A percentile compares a stretch with the other conserved stretches of the same genome.
Conservation (phyloP, 2,888 invertebrate genomes). For the Drosophila putrida region DNA sequence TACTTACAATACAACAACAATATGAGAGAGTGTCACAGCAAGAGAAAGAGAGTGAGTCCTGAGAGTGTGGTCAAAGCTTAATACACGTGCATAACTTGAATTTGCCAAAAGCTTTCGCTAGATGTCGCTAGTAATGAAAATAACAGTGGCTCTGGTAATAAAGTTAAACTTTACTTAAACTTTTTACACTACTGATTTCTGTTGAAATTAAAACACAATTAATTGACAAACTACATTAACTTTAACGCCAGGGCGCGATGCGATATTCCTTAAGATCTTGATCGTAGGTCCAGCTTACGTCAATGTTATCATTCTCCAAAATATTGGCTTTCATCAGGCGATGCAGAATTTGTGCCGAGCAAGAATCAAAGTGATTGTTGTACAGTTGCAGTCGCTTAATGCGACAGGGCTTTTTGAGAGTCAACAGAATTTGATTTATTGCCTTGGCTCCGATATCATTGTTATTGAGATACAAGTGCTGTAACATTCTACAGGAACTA, state of each 20-base stretch:
- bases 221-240: neutral
- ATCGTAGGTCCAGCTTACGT: constrained; percentile 75
- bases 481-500: constrained; percentile 65
- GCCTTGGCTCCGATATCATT: constrained; percentile 74
- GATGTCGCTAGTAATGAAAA: constrained; percentile 36
- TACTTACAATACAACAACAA: constrained; percentile 26
- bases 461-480: constrained; percentile 72
- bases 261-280: constrained; percentile 68
- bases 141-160: neutral
- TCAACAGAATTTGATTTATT: constrained; percentile 72
- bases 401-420: constrained; percentile 77
- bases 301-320: constrained; percentile 65
- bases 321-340: constrained; percentile 74
- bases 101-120: constrained; percentile 41
- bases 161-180: neutral
- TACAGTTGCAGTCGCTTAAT: constrained; percentile 70
- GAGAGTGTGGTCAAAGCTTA: constrained; percentile 34
- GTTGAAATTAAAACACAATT: neutral
- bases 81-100: constrained; percentile 35
- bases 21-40: constrained; percentile 11
- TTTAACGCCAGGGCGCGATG: constrained; percentile 73
- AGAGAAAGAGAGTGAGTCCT: constrained; percentile 3
- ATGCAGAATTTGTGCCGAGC: constrained; percentile 68
- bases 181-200: neutral
- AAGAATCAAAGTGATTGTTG: constrained; percentile 77